Percentiles rank a stretch among this genome's conserved stretches.
Evolutionary conservation across 2,888 invertebrate genomes (phyloP).

Genomic region (Drosophila cracens): DNA sequence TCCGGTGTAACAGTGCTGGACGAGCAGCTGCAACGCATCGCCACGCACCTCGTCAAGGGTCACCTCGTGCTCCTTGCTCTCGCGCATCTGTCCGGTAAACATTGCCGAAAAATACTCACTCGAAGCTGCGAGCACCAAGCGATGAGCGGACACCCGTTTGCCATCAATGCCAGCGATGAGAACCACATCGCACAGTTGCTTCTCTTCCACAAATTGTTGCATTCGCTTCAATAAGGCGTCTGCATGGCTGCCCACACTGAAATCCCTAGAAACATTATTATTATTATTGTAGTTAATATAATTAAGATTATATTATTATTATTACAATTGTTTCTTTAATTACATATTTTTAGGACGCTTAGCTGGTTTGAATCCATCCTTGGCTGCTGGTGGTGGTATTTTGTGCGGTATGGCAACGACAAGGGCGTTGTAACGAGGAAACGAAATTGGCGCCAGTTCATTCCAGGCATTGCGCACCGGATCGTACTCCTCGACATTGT

Average conservation of each 20-base stretch:
- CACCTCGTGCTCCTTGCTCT: conserved; percentile 93
- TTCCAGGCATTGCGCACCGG: conserved; percentile 92
- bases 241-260: not conserved
- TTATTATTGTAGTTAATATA: not conserved
- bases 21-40: conserved; percentile 92
- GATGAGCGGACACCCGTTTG: conserved; percentile 91
- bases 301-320: no score
- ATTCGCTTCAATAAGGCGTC: not conserved
- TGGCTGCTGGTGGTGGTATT: not conserved
- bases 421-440: conserved; percentile 95
- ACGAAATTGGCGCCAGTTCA: conserved; percentile 91
- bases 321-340: no score
- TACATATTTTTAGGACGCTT: not conserved
- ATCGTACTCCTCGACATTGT: conserved; percentile 95
- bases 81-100: conserved; percentile 95
- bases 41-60: conserved; percentile 93
- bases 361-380: not conserved
- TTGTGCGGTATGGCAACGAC: conserved; percentile 88
- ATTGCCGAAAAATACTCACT: conserved; percentile 98
- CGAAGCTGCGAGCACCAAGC: conserved; percentile 94
- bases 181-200: not conserved
- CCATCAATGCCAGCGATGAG: not conserved
- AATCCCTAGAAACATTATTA: no score
- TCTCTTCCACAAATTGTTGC: not conserved
- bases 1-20: conserved; percentile 96